Conservation (phyloP, 2,888 invertebrate species). For the Thymelicus lineola region DNA sequence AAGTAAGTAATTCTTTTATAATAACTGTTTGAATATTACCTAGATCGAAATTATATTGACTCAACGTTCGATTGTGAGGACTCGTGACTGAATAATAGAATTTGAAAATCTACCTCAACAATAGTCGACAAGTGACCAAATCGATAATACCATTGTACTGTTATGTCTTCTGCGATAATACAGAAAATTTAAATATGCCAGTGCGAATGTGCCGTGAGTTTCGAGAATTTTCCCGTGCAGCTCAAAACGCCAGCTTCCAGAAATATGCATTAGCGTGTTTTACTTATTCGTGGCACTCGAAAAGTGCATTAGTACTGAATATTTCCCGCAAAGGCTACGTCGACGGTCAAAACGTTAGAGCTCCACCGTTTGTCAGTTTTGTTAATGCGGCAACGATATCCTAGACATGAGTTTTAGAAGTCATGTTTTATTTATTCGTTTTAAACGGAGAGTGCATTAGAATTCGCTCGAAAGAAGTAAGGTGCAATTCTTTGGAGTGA, state of each 20-base stretch:
- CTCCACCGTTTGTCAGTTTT: conserved; percentile 26
- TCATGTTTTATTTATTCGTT: conserved; percentile 31
- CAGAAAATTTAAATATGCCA: conserved; percentile 20
- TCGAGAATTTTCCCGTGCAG: conserved; percentile 20
- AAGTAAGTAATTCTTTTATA: no score
- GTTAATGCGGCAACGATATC: conserved; percentile 27
- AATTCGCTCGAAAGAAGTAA: background rate
- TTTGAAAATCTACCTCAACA: conserved; percentile 6
- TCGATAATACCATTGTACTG: no score
- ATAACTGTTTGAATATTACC: no score
- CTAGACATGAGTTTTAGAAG: conserved; percentile 27
- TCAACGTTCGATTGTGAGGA: no score
- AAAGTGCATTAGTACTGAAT: conserved; percentile 75
- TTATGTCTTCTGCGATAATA: no score
- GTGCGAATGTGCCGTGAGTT: conserved; percentile 25
- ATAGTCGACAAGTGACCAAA: conserved; percentile 3
- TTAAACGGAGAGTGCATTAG: conserved; percentile 32
- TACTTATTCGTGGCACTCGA: conserved; percentile 71
- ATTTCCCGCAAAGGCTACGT: conserved; percentile 46
- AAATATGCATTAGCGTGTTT: conserved; percentile 73
- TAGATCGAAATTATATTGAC: no score
- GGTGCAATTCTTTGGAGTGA: no score
- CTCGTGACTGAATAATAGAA: background rate
- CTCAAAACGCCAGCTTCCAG: conserved; percentile 39
- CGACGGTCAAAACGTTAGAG: conserved; percentile 25